phyloP scores from a whole-genome alignment of 2,888 invertebrate genomes.

The Zelleria hepariella region DNA sequence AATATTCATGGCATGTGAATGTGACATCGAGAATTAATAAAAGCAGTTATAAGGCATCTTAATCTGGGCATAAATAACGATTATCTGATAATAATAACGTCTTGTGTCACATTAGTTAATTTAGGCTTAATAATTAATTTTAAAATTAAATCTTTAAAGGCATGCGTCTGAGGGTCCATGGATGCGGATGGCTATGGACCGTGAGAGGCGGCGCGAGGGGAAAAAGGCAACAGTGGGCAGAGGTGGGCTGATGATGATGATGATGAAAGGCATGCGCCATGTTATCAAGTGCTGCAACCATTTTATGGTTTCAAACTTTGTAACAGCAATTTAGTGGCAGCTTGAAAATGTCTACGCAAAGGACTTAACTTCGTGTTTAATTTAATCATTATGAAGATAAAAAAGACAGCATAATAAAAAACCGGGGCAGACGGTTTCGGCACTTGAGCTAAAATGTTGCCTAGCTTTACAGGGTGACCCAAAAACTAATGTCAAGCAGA shows the following conservation, averaged over 20 bases:
- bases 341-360: background rate
- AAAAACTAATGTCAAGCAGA: too few relatives aligned
- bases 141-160: too few relatives aligned
- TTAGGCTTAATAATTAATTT: background rate
- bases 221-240: too few relatives aligned
- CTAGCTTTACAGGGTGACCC: too few relatives aligned
- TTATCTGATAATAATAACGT: background rate
- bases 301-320: background rate
- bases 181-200: too few relatives aligned
- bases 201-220: too few relatives aligned
- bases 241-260: too few relatives aligned
- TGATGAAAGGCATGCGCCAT: too few relatives aligned
- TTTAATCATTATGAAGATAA: background rate
- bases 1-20: too few relatives aligned
- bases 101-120: background rate
- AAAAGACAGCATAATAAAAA: background rate
- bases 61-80: background rate
- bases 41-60: background rate
- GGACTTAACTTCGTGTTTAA: background rate
- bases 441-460: too few relatives aligned
- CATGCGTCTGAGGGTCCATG: too few relatives aligned
- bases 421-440: background rate
- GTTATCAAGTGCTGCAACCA: too few relatives aligned
- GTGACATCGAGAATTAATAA: background rate
- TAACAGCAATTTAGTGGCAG: background rate